These are phyloP conservation scores for Melanitta fusca DNA, from an alignment of 2,797 vertebrate genomes.

Conservation along the genomic window DNA sequence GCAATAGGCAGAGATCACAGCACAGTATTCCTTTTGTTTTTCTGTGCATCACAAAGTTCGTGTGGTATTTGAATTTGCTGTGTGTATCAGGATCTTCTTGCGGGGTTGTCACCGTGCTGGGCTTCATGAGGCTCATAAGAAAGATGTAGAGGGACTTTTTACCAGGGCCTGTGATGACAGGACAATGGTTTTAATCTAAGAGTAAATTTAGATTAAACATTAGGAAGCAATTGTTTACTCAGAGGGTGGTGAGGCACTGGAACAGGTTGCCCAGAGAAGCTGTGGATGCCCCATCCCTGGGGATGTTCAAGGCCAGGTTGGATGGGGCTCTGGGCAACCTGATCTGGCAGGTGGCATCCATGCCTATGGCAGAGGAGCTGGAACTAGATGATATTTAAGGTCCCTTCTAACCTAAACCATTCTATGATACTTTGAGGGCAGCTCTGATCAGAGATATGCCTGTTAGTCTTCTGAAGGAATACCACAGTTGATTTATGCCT, in stretches of 20 bases:
- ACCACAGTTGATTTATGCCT: accelerated
- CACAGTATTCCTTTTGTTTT: not conserved
- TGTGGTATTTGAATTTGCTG: not conserved
- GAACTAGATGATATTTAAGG: not conserved
- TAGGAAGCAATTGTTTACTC: not conserved
- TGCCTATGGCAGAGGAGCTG: not conserved
- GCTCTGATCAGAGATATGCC: not conserved
- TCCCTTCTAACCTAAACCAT: too few species aligned
- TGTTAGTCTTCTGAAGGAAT: not conserved
- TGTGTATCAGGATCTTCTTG: not conserved
- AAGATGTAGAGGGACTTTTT: not conserved
- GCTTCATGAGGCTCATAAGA: not conserved
- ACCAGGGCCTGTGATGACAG: not conserved
- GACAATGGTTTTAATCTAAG: not conserved
- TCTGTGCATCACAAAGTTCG: accelerated
- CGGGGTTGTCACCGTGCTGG: not conserved
- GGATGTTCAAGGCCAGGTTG: not conserved
- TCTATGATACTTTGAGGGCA: not conserved
- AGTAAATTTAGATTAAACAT: not conserved
- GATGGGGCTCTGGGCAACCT: not conserved
- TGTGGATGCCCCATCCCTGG: not conserved
- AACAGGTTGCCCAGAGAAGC: not conserved
- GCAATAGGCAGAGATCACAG: not conserved
- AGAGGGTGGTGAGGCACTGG: not conserved
- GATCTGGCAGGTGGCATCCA: not conserved